Percentiles rank a stretch among this genome's conserved stretches.
Evolutionary conservation across 1,140 invertebrate genomes (phyloP).

Genomic region (Anastatus disparis): DNA sequence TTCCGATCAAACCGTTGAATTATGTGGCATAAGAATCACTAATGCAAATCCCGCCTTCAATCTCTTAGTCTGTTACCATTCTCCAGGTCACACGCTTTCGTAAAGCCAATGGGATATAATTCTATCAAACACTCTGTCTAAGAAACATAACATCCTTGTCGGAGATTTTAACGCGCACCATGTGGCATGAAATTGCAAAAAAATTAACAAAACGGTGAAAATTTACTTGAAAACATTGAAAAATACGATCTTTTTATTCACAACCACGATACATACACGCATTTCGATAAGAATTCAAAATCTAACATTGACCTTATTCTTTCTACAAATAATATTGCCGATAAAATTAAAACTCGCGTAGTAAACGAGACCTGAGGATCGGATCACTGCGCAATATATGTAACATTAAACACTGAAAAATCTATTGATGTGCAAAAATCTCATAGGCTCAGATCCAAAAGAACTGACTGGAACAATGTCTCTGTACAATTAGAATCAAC

Average conservation of each 20-base stretch:
- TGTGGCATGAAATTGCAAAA: background rate
- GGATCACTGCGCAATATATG: background rate
- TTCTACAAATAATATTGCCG: conserved; percentile 38
- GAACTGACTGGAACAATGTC: background rate
- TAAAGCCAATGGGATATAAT: background rate
- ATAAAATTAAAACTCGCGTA: too few species aligned
- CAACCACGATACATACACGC: background rate
- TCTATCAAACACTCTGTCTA: background rate
- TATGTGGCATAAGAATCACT: conserved; percentile 13
- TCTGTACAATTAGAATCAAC: background rate
- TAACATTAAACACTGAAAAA: background rate
- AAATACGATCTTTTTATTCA: background rate
- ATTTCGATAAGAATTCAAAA: background rate
- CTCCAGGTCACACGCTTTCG: too few species aligned
- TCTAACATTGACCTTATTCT: conserved; percentile 33
- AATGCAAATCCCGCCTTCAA: background rate
- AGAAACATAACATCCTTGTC: background rate
- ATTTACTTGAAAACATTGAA: background rate
- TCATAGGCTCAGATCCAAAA: conserved; percentile 44
- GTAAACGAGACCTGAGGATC: background rate
- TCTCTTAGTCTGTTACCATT: too few species aligned
- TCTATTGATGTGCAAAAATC: conserved; percentile 20
- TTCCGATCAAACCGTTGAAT: background rate
- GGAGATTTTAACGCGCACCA: conserved; percentile 1
- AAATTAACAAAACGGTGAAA: background rate